Base-by-base conservation (phyloP, 2,888 invertebrate species). In the Drosophila seclusa region DNA sequence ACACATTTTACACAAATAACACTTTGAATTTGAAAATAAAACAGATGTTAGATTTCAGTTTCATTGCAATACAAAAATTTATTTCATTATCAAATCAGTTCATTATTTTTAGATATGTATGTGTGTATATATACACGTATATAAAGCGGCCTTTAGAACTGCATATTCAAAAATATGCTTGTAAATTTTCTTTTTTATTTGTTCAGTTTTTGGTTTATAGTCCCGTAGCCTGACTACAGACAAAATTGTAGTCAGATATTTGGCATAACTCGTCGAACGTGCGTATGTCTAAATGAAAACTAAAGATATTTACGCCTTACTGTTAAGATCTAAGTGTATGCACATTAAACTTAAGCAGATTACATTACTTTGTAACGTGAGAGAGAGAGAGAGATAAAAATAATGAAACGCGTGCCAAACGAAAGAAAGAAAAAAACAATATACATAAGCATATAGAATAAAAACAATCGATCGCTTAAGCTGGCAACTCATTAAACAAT, bases 291-390 rank as follows among this genome's bases (percentile, higher is more conserved):
- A 52, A 68, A 71, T 81, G 65, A 82, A 70, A 82, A 77, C 87
- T 87, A 78, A 75, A 61, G 27, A 68, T 78, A 68, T 65, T 57
- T 63, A 50, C 2, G 29, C 40, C 62, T 73, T 73, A 83, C 55
- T 42, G 57, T 75, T 73, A 74, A 45, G 60, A 68, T 69, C 76
- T 89, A 87, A 63, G 76, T 82, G 77, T 85, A 82, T 76, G 64
- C 72, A 73, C 68, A 69, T 74, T 89, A 61, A 63, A 68, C 70
- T 74, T 88, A 85, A 66, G 71, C 53, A 76, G 60, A 38, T 24
- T 53, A 45, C 18, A 55, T 57, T 66, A 72, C 68, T 66, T 75
- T 60, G 54, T 48, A 50, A 65, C 65, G 68, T 71, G 49, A 40
- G 58, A 34, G 62, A 54, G 18, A 73, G 65, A 55, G 7, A 73